These are phyloP conservation scores for Cotesia vestalis DNA, from an alignment of 1,140 invertebrate species.

Conservation along the genomic window DNA sequence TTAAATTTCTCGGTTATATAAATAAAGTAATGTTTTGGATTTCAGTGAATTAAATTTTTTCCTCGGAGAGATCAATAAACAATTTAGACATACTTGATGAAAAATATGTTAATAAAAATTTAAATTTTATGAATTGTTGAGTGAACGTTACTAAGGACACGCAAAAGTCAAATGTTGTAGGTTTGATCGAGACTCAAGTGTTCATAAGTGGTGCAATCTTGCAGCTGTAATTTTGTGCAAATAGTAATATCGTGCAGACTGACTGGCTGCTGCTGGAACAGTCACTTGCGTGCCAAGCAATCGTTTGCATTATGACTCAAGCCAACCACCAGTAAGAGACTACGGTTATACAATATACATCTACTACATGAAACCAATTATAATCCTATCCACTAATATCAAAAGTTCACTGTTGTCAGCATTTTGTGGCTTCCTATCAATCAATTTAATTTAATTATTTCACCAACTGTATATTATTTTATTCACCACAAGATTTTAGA, in stretches of 20 bases:
- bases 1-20: background rate
- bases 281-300: slow-evolving; percentile 50
- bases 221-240: slow-evolving; percentile 57
- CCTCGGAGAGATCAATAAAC: no score
- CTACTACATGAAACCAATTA: slow-evolving; percentile 58
- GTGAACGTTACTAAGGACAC: slow-evolving; percentile 11
- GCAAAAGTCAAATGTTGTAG: slow-evolving; percentile 22
- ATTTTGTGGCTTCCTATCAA: slow-evolving; percentile 32
- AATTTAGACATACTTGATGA: background rate
- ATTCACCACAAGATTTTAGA: background rate
- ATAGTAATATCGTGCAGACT: slow-evolving; percentile 59
- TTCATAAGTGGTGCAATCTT: slow-evolving; percentile 55
- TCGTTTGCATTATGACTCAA: slow-evolving; percentile 52
- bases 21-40: no score
- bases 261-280: slow-evolving; percentile 44
- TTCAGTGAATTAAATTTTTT: no score
- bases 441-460: slow-evolving; percentile 50
- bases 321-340: slow-evolving; percentile 11
- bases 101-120: background rate
- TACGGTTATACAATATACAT: background rate
- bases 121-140: slow-evolving; percentile 20
- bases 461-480: slow-evolving; percentile 48
- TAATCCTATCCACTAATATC: slow-evolving; percentile 49
- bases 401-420: slow-evolving; percentile 48
- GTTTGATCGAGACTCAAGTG: slow-evolving; percentile 49